Evolutionary conservation across 2,797 vertebrate species (phyloP).

Genomic region (Sarcoramphus papa): DNA sequence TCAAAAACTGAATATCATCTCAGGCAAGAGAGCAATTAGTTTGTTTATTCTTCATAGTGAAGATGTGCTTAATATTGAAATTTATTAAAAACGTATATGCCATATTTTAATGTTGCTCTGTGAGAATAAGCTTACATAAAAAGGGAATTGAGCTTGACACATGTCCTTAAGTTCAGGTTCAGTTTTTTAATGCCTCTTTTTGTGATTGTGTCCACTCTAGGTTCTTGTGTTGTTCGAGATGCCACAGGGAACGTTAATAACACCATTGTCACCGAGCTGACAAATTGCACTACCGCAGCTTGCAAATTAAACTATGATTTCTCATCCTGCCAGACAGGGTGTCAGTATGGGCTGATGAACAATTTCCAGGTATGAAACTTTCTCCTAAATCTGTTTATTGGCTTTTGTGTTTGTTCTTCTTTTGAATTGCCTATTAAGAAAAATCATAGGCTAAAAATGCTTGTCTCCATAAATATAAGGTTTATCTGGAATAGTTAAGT

Average conservation of each 20-base stretch:
- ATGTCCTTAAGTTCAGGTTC: background rate
- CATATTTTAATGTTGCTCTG: background rate
- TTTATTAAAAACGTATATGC: background rate
- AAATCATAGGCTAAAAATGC: background rate
- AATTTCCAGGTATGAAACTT: slow-evolving; percentile 79
- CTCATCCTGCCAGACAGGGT: slow-evolving; percentile 77
- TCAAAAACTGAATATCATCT: background rate
- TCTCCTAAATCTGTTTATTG: background rate
- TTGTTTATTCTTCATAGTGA: background rate
- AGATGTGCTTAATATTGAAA: background rate
- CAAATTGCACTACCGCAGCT: slow-evolving; percentile 86
- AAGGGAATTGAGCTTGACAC: background rate
- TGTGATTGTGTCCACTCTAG: slow-evolving; percentile 64
- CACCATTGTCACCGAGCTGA: slow-evolving; percentile 72
- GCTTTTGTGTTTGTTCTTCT: background rate
- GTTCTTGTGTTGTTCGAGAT: slow-evolving; percentile 91
- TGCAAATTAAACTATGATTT: slow-evolving; percentile 91
- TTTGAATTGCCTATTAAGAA: background rate
- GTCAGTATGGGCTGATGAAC: slow-evolving; percentile 88
- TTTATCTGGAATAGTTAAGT: background rate
- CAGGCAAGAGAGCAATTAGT: background rate
- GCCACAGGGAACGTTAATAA: slow-evolving; percentile 82
- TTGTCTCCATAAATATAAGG: background rate
- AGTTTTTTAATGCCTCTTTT: background rate
- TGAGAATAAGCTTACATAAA: background rate